Conservation (phyloP, 2,113 vertebrate genomes). For the Suncus etruscus region DNA sequence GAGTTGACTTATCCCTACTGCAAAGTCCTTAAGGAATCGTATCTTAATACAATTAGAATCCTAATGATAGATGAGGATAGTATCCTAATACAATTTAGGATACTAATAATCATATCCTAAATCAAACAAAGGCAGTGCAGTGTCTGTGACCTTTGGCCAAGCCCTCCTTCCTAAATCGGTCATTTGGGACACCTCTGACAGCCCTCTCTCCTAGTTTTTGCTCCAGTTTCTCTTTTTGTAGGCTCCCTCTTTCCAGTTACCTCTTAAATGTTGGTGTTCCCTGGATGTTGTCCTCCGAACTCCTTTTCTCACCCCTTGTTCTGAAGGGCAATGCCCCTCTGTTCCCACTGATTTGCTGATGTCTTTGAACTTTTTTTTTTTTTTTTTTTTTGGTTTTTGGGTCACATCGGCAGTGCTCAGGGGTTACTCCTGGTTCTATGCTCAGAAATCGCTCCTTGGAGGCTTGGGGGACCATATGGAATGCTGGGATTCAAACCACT, state of each 20-base stretch:
- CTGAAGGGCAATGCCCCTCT: neutral
- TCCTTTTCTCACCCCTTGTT: conserved; percentile 11
- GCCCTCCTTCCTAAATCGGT: neutral
- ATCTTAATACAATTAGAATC: no score
- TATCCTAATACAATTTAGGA: no score
- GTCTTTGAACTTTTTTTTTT: neutral
- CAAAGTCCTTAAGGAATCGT: no score
- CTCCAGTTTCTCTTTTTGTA: neutral
- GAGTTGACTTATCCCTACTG: no score
- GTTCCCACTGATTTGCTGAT: neutral
- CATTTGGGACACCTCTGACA: neutral
- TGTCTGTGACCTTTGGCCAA: neutral
- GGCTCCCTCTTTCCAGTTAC: neutral
- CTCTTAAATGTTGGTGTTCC: neutral
- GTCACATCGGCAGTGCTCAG: no score
- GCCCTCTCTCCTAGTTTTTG: neutral
- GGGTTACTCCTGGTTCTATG: no score
- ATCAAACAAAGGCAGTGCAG: neutral
- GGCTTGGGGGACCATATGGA: no score
- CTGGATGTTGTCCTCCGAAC: neutral
- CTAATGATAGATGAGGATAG: no score
- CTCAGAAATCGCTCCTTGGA: no score
- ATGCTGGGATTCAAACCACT: no score
- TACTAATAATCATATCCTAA: neutral
- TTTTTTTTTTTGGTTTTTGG: no score